Evolutionary conservation across 2,113 vertebrate genomes (phyloP).

Genomic region (Heterotis niloticus): DNA sequence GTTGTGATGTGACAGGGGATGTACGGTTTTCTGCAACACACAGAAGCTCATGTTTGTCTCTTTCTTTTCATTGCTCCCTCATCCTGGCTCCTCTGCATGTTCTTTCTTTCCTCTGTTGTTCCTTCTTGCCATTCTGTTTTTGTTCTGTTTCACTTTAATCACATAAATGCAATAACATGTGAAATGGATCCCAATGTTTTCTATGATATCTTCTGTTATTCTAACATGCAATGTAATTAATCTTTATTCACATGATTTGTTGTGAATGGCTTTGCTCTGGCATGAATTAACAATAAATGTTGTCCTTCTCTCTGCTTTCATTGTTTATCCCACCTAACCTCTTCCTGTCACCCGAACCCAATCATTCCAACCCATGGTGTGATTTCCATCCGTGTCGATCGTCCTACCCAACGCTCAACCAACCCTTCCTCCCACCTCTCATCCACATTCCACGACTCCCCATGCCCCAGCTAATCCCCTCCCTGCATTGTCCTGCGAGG

Average conservation of each 20-base stretch:
- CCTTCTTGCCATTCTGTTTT: background rate
- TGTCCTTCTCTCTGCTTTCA: background rate
- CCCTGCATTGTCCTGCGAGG: constrained; percentile 69
- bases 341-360: no score
- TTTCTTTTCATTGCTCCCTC: background rate
- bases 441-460: constrained; percentile 16
- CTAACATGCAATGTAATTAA: no score
- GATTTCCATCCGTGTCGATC: background rate
- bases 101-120: background rate
- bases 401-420: background rate
- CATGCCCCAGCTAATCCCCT: constrained; percentile 51
- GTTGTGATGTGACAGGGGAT: background rate
- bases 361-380: no score
- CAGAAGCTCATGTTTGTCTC: background rate
- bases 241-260: no score
- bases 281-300: background rate
- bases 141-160: background rate
- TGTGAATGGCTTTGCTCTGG: no score
- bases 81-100: background rate
- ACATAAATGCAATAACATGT: no score
- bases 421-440: background rate
- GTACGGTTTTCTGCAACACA: background rate
- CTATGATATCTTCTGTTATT: no score
- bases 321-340: background rate
- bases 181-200: no score